Base-by-base conservation (phyloP, 1,140 invertebrate species). In the Drosophila serrata region DNA sequence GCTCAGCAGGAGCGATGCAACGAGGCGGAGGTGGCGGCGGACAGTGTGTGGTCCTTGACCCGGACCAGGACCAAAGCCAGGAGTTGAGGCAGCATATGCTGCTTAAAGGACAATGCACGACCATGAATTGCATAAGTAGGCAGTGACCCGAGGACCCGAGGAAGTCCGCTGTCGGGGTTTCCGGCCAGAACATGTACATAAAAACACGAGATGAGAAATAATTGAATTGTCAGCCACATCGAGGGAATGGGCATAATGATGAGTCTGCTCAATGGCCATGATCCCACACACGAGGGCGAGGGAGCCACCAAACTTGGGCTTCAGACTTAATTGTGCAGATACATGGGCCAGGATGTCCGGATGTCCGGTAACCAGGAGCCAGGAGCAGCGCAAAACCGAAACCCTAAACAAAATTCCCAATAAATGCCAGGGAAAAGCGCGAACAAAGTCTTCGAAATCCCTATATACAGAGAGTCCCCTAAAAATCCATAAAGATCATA, bases 41-140 rank as follows among this genome's bases (percentile, higher is more conserved):
- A 37, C 33, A 86, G 72, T 88, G 82, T 85, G 82, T 85, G 82
- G 82, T 85, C 82, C 78, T 31, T 29, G 58, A 46, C 57, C 49
- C 57, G 39, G 6, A 35, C 45, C 31, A 22, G 17, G 49, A 24
- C 22, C 40, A 42, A 33, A 15, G 45, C 48, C 75, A 76, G 65
- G 51, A 58, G 37, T 29, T 74, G 49, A 82, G 82, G 78, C 84
- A 87, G 84, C 84, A 87, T 78, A 79, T 90, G 76, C 80, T 42
- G 45, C 27, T n/a, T 72, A 72, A 3, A 37, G 65, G 37, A 86
- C 82, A 82, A 87, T 87, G 84, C 72, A 72, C 49, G 76, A 40
- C 57, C 72, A 87, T 87, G 84, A 87, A 88, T 87, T 87, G 84
- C 84, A 87, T 82, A 82, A 82, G 80, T 70, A 82, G 69, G 60